Evolutionary conservation across 2,113 vertebrate species (phyloP).

Genomic region (Entomyzon cyanotis): DNA sequence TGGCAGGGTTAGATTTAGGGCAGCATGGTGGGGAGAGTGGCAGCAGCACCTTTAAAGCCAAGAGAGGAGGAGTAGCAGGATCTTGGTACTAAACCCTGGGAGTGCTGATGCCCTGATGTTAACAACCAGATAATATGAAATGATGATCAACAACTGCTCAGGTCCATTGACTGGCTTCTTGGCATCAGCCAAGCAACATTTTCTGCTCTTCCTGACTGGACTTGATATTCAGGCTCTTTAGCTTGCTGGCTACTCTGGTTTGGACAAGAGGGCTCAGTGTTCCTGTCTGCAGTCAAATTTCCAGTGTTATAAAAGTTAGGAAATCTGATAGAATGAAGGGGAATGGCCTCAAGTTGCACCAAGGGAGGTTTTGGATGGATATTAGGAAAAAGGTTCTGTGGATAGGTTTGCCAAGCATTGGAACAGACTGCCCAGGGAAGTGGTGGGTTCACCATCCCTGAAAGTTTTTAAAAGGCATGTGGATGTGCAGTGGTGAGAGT

Average conservation of each 20-base stretch:
- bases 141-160: neutral
- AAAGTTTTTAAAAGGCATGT: neutral
- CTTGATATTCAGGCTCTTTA: neutral
- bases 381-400: neutral
- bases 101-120: neutral
- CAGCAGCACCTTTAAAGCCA: neutral
- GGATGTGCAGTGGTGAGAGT: neutral
- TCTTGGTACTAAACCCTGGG: neutral
- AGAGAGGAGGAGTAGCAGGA: neutral
- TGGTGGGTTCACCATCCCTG: neutral
- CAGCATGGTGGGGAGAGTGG: neutral
- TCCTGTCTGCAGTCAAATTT: neutral
- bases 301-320: neutral
- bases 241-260: neutral
- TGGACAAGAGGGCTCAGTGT: neutral
- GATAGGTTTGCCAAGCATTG: neutral
- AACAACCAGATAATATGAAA: neutral
- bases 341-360: neutral
- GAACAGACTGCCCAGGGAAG: neutral
- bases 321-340: neutral
- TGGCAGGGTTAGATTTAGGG: neutral
- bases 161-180: neutral
- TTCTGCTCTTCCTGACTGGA: neutral
- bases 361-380: neutral
- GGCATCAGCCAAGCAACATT: neutral